Conservation (phyloP, 2,113 vertebrate species). For the Todiramphus saurophagus region DNA sequence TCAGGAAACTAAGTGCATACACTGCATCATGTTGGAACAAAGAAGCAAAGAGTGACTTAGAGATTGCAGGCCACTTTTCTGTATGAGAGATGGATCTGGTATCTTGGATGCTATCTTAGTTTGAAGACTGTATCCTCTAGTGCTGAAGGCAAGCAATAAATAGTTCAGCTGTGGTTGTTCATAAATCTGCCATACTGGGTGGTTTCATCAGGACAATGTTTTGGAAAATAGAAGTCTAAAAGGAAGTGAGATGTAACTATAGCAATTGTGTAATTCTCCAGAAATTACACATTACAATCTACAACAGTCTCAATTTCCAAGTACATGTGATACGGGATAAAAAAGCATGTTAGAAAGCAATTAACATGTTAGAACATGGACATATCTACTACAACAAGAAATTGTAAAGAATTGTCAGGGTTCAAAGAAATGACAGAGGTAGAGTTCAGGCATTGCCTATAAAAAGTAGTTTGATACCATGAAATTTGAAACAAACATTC, state of each 20-base stretch:
- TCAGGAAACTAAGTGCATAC: neutral
- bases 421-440: neutral
- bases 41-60: neutral
- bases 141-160: neutral
- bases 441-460: neutral
- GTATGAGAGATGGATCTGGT: neutral
- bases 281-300: neutral
- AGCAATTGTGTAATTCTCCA: neutral
- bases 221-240: neutral
- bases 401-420: neutral
- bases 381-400: neutral
- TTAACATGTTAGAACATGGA: neutral
- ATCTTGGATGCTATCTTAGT: neutral
- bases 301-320: neutral
- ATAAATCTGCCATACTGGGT: neutral
- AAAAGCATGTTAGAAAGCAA: neutral
- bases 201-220: neutral
- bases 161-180: neutral
- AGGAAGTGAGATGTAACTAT: neutral
- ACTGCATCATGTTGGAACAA: neutral
- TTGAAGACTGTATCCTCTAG: neutral
- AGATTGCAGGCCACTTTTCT: neutral
- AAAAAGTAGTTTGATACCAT: neutral
- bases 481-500: neutral
- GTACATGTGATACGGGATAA: neutral